Conservation (phyloP, 2,797 vertebrate genomes). For the Ctenochaetus hawaiiensis region DNA sequence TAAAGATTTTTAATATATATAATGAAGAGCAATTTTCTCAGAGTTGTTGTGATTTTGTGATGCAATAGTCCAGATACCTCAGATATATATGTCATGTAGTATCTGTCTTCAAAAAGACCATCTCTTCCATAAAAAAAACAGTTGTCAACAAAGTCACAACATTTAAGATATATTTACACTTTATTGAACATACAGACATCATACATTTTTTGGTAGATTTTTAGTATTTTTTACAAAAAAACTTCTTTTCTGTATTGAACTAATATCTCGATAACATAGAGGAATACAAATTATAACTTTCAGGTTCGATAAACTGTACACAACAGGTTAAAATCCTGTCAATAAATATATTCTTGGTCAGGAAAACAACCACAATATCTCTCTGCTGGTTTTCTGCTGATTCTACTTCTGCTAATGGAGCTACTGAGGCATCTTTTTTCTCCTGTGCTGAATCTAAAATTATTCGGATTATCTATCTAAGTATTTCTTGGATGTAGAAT, state of each 20-base stretch:
- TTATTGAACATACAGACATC: constrained; percentile 65
- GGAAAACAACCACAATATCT: constrained; percentile 50
- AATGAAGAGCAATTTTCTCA: neutral
- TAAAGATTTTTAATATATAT: neutral
- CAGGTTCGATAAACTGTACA: constrained; percentile 76
- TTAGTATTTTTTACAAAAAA: constrained; percentile 58
- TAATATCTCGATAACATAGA: constrained; percentile 50
- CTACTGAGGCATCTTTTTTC: constrained; percentile 4
- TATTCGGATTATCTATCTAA: constrained; percentile 5
- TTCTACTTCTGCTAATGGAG: constrained; percentile 9
- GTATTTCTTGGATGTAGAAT: constrained; percentile 12
- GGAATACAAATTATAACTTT: constrained; percentile 59
- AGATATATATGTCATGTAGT: neutral
- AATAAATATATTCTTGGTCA: constrained; percentile 81
- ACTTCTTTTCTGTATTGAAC: constrained; percentile 33
- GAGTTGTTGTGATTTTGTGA: neutral
- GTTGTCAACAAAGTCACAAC: constrained; percentile 1
- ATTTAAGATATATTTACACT: constrained; percentile 66
- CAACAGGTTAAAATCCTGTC: constrained; percentile 83
- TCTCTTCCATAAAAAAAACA: neutral
- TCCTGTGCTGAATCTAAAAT: neutral
- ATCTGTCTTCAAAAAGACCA: neutral
- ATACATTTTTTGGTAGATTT: constrained; percentile 53
- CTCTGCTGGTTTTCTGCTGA: constrained; percentile 26
- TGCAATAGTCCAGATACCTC: neutral